Base-by-base conservation (phyloP, 2,888 invertebrate species). In the Leistus spinibarbis region DNA sequence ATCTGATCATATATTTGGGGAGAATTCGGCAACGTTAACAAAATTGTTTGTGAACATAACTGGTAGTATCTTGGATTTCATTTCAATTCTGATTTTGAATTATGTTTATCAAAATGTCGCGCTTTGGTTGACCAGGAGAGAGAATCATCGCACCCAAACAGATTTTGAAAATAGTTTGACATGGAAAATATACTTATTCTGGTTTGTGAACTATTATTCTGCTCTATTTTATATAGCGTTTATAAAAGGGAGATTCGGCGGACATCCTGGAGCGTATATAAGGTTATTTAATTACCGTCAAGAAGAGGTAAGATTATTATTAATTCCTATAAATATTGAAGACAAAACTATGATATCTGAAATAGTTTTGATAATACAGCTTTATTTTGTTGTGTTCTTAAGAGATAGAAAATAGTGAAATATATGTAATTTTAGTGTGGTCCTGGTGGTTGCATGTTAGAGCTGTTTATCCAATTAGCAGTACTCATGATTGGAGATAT, bases 191-290 rank as follows among this genome's bases (percentile, higher is more conserved):
- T 94, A 93, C 84, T 83, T 93, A 64, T 90, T 94, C 77, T 93
- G 95, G 86, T 94, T 94, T 84, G 90, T 95, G 79, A 95, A 95
- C 85, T 94, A 92, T 84, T 95, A 94, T 83, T 90, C 93, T 3
- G 93, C 93, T 23, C 90, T 95, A 70, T 92, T 95, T 86, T 95
- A 94, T 83, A 92, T 94, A 77, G 91, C 90, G 24, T 91, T 91
- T 81, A 83, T 91, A 74, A 91, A 91, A 80, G 90, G 89, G 62
- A 92, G 92, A 82, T 91, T 92, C 80, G 88, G 91, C 22, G 92
- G 92, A 0, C 89, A 90, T 82, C 93, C 93, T 1, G 89, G 89
- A 19, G 88, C 90, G 76, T 92, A 92, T 81, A 91, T 90, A 80
- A 88, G 89, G 54, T 87, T 92, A 40, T 88, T 92, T 79, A 88